phyloP scores from a whole-genome alignment of 2,888 invertebrate species.

The Cheilosia soror region DNA sequence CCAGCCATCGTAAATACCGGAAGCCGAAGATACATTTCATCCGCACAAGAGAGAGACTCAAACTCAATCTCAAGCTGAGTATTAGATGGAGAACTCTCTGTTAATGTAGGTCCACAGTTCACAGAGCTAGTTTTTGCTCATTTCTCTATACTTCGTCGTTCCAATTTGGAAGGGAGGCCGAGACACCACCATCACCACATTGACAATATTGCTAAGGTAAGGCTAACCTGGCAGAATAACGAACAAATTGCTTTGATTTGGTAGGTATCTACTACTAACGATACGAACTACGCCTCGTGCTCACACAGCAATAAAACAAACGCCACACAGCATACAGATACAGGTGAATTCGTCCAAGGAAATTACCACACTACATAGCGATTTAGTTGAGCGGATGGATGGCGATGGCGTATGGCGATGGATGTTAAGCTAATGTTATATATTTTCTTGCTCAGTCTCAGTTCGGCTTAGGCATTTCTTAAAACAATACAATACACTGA shows the following conservation, averaged over 20 bases:
- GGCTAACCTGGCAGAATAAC: slow-evolving; percentile 41
- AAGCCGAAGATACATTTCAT: slow-evolving; percentile 4
- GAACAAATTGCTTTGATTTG: slow-evolving; percentile 36
- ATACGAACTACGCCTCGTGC: slow-evolving; percentile 31
- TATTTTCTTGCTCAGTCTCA: slow-evolving; percentile 30
- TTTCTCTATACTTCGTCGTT: slow-evolving; percentile 3
- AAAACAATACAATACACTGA: slow-evolving; percentile 50
- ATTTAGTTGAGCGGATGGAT: slow-evolving; percentile 41
- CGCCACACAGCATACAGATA: slow-evolving; percentile 30
- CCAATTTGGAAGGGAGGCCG: neutral
- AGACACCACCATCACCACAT: neutral
- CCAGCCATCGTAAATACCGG: slow-evolving; percentile 4
- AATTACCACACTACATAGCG: slow-evolving; percentile 56
- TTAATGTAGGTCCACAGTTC: too few species aligned
- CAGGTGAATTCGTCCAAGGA: slow-evolving; percentile 28
- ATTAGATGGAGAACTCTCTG: too few species aligned
- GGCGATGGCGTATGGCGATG: neutral
- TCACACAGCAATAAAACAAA: slow-evolving; percentile 21
- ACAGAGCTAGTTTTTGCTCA: neutral
- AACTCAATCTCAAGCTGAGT: neutral
- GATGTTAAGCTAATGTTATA: slow-evolving; percentile 2
- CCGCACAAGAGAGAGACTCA: slow-evolving; percentile 18
- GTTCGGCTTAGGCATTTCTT: slow-evolving; percentile 37
- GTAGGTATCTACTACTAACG: neutral
- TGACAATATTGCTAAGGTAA: slow-evolving; percentile 44